Conservation (phyloP, 1,140 invertebrate genomes). For the Panagrolaimus sp. region DNA sequence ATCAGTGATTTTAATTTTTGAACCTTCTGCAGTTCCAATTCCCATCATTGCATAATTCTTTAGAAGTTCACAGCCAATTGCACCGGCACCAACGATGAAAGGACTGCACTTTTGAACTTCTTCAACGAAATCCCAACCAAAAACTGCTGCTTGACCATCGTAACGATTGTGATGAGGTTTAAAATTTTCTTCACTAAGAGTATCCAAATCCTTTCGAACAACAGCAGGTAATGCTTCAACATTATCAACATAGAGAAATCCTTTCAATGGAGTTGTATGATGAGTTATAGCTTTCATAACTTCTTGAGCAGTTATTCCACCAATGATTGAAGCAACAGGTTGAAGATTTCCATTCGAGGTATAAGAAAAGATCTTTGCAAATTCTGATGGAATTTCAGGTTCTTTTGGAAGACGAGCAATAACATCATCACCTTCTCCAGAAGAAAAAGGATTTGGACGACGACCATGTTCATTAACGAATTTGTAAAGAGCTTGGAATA, state of each 20-base stretch:
- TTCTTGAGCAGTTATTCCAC: constrained; percentile 79
- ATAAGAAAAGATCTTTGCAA: neutral
- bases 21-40: constrained; percentile 68
- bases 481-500: constrained; percentile 75
- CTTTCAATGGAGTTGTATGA: constrained; percentile 88
- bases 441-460: neutral
- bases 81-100: constrained; percentile 74
- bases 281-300: constrained; percentile 90
- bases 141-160: constrained; percentile 85
- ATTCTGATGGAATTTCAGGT: neutral
- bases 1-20: constrained; percentile 74
- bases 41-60: constrained; percentile 99
- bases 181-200: constrained; percentile 66
- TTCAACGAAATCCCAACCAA: constrained; percentile 82
- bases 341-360: constrained; percentile 71
- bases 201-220: constrained; percentile 66
- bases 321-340: constrained; percentile 88
- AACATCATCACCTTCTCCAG: neutral
- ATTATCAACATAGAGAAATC: constrained; percentile 94
- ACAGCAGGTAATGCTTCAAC: constrained; percentile 81
- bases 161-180: constrained; percentile 67
- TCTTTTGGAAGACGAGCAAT: neutral
- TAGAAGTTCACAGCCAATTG: constrained; percentile 94
- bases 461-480: constrained; percentile 64
- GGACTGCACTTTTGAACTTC: constrained; percentile 72